A percentile compares a stretch with the other conserved stretches of the same genome.
phyloP scores from a whole-genome alignment of 2,888 invertebrate species.

The Spisula solida region DNA sequence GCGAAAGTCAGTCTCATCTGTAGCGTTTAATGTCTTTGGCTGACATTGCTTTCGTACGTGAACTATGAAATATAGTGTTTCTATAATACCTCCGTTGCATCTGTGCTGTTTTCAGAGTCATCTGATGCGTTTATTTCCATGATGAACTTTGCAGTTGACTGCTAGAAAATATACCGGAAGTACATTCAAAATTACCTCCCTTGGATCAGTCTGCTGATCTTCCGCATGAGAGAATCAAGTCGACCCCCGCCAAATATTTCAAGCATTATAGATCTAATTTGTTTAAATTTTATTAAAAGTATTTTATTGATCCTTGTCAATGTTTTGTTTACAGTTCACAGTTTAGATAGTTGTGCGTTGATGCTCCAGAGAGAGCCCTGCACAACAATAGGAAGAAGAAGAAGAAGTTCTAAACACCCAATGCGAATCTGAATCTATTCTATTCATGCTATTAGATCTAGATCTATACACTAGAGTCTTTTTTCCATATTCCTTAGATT shows the following conservation, averaged over 20 bases:
- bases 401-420: too few species aligned
- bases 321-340: too few species aligned
- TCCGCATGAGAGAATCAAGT: constrained; percentile 30
- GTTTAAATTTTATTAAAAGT: too few species aligned
- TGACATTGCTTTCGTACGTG: background rate
- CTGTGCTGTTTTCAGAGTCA: background rate
- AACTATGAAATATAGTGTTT: background rate
- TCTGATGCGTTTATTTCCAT: constrained; percentile 43
- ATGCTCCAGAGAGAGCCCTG: too few species aligned
- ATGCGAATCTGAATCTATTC: too few species aligned
- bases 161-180: constrained; percentile 30
- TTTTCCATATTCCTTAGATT: too few species aligned
- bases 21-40: background rate
- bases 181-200: constrained; percentile 14
- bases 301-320: too few species aligned
- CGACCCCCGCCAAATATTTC: background rate
- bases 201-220: background rate
- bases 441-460: too few species aligned
- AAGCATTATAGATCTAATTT: background rate
- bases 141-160: background rate
- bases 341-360: too few species aligned
- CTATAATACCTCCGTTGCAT: constrained; percentile 14
- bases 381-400: too few species aligned
- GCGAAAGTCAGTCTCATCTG: background rate
- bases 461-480: too few species aligned